Evolutionary conservation across 2,888 invertebrate genomes (phyloP).

Genomic region (Eurois occulta): DNA sequence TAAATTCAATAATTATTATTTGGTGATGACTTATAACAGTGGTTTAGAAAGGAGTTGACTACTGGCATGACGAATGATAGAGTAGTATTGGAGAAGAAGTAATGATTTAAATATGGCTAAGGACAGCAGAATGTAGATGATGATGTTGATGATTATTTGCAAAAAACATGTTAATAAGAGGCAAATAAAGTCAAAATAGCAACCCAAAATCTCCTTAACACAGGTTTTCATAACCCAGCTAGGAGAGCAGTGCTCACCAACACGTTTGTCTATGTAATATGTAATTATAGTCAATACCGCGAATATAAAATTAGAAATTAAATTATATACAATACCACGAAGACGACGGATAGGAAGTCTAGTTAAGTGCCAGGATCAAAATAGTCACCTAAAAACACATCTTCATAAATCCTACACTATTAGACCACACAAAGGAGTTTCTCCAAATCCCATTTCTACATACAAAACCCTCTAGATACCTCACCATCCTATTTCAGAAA

Average conservation of each 20-base stretch:
- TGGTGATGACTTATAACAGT: background rate
- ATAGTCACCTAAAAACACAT: background rate
- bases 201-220: no score
- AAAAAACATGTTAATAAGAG: background rate
- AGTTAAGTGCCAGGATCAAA: background rate
- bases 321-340: no score
- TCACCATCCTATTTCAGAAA: conserved; percentile 60
- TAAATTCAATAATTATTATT: background rate
- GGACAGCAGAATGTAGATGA: background rate
- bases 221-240: no score
- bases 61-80: background rate
- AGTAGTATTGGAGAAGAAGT: background rate
- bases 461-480: conserved; percentile 35
- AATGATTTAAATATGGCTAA: background rate
- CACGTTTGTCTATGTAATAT: no score
- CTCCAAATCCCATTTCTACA: conserved; percentile 47
- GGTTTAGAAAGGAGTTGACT: background rate
- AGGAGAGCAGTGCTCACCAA: no score
- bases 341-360: background rate
- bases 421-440: conserved; percentile 10
- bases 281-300: no score
- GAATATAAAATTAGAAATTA: no score
- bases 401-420: no score
- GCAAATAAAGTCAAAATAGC: background rate
- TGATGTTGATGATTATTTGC: background rate